phyloP scores from a whole-genome alignment of 2,113 vertebrate genomes.

The Heptranchias perlo region DNA sequence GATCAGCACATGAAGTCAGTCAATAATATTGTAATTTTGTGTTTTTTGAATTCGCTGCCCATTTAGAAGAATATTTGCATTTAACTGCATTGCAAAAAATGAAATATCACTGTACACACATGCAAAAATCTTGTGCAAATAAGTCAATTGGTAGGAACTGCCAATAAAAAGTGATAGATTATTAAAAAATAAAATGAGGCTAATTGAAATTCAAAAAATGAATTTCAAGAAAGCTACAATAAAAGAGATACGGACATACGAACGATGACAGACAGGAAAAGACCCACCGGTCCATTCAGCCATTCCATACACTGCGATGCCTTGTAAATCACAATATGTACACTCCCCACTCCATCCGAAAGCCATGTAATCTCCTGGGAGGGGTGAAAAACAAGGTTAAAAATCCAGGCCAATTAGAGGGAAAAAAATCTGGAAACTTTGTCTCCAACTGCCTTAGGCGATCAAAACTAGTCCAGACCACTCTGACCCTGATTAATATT shows the following conservation, averaged over 20 bases:
- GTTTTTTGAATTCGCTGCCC: not conserved
- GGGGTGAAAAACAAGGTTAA: not conserved
- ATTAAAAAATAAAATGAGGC: not conserved
- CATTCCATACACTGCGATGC: not conserved
- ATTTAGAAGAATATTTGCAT: not conserved
- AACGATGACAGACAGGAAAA: not conserved
- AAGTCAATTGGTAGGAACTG: not conserved
- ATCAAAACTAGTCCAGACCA: not conserved
- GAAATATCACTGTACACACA: not conserved
- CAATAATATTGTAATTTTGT: not conserved
- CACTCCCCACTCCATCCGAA: not conserved
- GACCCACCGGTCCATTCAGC: not conserved
- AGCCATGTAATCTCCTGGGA: not conserved
- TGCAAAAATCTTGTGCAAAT: not conserved
- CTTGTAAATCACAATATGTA: not conserved
- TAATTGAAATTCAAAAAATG: too few relatives aligned
- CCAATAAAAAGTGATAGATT: not conserved
- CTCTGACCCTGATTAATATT: not conserved
- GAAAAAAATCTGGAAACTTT: not conserved
- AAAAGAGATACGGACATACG: not conserved
- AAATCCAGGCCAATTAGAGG: not conserved
- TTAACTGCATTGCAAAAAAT: not conserved
- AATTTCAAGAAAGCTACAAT: not conserved
- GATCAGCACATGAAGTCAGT: not conserved
- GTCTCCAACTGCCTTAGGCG: too few relatives aligned